A percentile compares a stretch with the other conserved stretches of the same genome.
phyloP scores from a whole-genome alignment of 2,888 invertebrate genomes.

The Platycheirus rosarum region DNA sequence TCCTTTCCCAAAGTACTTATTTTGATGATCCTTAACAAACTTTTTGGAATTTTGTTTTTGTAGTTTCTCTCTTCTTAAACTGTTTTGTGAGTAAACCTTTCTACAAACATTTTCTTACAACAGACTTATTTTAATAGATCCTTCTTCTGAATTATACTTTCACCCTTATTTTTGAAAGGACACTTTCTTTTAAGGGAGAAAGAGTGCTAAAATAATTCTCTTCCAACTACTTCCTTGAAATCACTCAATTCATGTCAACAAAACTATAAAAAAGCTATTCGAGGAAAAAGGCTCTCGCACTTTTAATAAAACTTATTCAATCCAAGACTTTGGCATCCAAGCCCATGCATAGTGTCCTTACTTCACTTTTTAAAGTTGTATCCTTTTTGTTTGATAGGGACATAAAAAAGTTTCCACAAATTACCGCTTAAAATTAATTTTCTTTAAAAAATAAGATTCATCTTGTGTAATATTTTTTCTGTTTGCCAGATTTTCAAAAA shows the following conservation, averaged over 20 bases:
- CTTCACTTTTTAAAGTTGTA: background rate
- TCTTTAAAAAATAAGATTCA: background rate
- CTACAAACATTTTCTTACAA: too few species aligned
- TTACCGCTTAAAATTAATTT: background rate
- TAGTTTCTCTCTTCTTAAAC: too few species aligned
- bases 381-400: background rate
- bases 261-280: conserved; percentile 29
- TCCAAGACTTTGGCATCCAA: background rate
- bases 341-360: background rate
- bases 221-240: background rate
- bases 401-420: conserved; percentile 18
- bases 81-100: too few species aligned
- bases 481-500: background rate
- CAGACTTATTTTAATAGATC: too few species aligned
- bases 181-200: background rate
- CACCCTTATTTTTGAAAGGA: background rate
- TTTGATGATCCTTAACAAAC: too few species aligned
- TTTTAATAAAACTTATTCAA: background rate
- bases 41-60: too few species aligned
- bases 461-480: conserved; percentile 4
- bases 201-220: background rate
- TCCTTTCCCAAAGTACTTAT: too few species aligned
- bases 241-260: conserved; percentile 25
- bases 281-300: background rate
- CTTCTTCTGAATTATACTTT: conserved; percentile 14